Conservation (phyloP, 2,113 vertebrate genomes). For the Lycaon pictus region DNA sequence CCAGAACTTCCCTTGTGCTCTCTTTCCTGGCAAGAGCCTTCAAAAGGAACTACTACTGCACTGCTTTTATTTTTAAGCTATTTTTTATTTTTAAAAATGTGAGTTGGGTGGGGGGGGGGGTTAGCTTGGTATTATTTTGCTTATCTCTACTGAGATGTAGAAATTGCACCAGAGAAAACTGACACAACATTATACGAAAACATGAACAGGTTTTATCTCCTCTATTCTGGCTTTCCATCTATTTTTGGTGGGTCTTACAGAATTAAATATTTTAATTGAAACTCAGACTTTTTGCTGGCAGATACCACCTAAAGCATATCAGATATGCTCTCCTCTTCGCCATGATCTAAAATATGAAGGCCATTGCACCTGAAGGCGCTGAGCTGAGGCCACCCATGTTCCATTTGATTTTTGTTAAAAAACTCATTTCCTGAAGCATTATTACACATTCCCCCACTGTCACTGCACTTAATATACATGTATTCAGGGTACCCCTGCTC, state of each 20-base stretch:
- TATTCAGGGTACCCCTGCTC: neutral
- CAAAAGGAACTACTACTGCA: neutral
- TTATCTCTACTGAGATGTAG: neutral
- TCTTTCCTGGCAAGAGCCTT: neutral
- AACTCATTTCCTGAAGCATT: constrained; percentile 58
- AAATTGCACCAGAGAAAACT: neutral
- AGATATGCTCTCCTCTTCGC: constrained; percentile 13
- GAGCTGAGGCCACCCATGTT: neutral
- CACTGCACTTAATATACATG: neutral
- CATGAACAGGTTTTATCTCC: neutral
- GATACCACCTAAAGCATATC: neutral
- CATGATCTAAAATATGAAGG: constrained; percentile 28
- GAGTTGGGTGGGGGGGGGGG: neutral
- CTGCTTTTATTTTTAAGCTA: neutral
- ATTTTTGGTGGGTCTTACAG: neutral
- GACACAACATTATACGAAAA: neutral
- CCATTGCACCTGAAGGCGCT: constrained; percentile 25
- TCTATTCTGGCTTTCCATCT: neutral
- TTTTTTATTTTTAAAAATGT: constrained; percentile 12
- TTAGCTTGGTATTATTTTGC: constrained; percentile 3
- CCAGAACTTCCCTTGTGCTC: neutral
- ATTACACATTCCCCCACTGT: neutral
- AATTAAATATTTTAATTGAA: constrained; percentile 45
- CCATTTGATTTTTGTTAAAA: constrained; percentile 20
- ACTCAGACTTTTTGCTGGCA: neutral